phyloP scores from a whole-genome alignment of 1,140 invertebrate genomes.

The Orius insidiosus region DNA sequence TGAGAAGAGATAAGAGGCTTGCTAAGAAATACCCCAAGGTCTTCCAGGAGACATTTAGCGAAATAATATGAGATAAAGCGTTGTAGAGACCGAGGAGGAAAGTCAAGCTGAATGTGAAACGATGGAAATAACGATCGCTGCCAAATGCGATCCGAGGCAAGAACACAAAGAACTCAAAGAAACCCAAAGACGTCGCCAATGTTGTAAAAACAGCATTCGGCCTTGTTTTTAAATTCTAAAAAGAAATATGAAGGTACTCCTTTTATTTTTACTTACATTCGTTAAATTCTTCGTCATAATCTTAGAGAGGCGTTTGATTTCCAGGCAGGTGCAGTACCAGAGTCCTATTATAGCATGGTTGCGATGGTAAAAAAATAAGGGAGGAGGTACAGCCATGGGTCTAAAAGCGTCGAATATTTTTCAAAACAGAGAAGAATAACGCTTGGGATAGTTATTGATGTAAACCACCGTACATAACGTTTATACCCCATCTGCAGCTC shows the following conservation, averaged over 20 bases:
- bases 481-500: background rate
- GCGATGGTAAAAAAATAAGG: slow-evolving; percentile 11
- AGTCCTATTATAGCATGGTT: background rate
- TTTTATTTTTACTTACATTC: background rate
- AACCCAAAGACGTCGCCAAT: slow-evolving; percentile 6
- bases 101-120: slow-evolving; percentile 12
- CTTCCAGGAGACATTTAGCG: background rate
- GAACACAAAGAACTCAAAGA: background rate
- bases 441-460: background rate
- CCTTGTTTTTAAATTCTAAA: background rate
- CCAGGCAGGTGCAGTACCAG: slow-evolving; percentile 6
- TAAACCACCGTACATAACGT: background rate
- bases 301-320: background rate
- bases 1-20: background rate
- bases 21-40: slow-evolving; percentile 3
- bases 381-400: slow-evolving; percentile 7
- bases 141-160: background rate
- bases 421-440: slow-evolving; percentile 6
- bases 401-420: slow-evolving; percentile 6
- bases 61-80: slow-evolving; percentile 5
- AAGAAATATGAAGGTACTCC: background rate
- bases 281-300: background rate
- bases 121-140: slow-evolving; percentile 4
- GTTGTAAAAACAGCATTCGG: background rate
- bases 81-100: slow-evolving; percentile 11